Evolutionary conservation across 1,140 invertebrate species (phyloP).

Genomic region (Pseudomyrmex pallidus): DNA sequence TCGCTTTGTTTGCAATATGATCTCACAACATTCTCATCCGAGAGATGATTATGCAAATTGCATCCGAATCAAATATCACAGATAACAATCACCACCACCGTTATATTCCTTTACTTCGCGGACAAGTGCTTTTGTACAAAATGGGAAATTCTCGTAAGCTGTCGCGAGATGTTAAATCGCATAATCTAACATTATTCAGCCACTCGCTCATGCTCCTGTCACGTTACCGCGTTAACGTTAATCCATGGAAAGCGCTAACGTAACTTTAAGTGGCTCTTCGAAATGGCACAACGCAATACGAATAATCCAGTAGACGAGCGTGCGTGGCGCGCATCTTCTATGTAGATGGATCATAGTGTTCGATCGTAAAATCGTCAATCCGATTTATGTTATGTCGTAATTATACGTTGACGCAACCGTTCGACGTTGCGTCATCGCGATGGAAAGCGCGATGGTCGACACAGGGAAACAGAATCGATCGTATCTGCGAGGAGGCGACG

Average conservation of each 20-base stretch:
- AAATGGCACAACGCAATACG: slow-evolving; percentile 20
- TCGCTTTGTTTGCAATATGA: not conserved
- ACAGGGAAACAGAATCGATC: slow-evolving; percentile 55
- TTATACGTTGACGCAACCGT: slow-evolving; percentile 20
- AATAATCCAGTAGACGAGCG: not conserved
- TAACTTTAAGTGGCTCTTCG: not conserved
- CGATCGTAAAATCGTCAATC: slow-evolving; percentile 42
- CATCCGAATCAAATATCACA: not conserved
- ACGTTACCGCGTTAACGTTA: not conserved
- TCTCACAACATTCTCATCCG: not conserved
- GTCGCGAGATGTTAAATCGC: slow-evolving; percentile 3
- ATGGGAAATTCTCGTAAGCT: slow-evolving; percentile 30
- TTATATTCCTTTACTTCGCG: not conserved
- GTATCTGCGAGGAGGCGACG: slow-evolving; percentile 49
- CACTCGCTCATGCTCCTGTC: slow-evolving; percentile 18
- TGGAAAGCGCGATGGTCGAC: not conserved
- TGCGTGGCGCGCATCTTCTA: too few relatives aligned
- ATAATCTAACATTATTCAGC: slow-evolving; percentile 15
- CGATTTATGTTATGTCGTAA: slow-evolving; percentile 37
- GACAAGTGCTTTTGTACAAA: slow-evolving; percentile 3
- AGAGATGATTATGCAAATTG: not conserved
- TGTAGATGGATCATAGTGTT: too few relatives aligned
- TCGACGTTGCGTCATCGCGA: slow-evolving; percentile 36
- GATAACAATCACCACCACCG: not conserved
- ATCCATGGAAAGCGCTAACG: not conserved